A percentile compares a stretch with the other conserved stretches of the same genome.
Evolutionary conservation across 2,113 vertebrate genomes (phyloP).

Genomic region (Rostratula benghalensis): DNA sequence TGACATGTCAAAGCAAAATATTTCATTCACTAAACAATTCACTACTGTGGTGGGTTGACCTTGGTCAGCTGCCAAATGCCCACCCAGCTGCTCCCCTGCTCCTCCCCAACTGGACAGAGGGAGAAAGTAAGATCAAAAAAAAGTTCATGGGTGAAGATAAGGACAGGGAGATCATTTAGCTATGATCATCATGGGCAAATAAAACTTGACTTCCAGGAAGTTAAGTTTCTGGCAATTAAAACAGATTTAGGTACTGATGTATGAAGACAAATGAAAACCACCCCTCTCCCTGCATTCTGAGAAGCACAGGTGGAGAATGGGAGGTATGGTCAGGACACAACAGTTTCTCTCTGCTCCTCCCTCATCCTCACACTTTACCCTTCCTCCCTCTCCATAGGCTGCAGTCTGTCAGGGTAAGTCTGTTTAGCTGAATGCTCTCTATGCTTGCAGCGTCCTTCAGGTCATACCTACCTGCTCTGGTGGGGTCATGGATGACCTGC

Average conservation of each 20-base stretch:
- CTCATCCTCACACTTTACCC: neutral
- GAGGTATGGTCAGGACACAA: rapidly evolving
- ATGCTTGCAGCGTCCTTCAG: neutral
- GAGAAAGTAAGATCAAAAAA: neutral
- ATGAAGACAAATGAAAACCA: neutral
- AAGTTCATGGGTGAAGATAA: neutral
- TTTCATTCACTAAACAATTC: neutral
- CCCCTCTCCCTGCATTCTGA: neutral
- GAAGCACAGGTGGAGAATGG: rapidly evolving
- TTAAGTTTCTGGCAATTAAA: neutral
- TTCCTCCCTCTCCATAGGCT: neutral
- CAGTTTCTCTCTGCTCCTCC: neutral
- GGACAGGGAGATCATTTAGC: neutral
- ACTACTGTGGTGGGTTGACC: neutral
- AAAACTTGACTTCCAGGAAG: neutral
- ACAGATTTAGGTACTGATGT: neutral
- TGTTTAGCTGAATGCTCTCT: neutral
- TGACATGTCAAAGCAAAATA: neutral
- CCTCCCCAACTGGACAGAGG: neutral
- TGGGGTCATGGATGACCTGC: neutral
- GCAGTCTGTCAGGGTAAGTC: neutral
- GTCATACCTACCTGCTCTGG: neutral
- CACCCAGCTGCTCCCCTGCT: neutral
- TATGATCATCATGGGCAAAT: neutral
- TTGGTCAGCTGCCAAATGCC: neutral